These are phyloP conservation scores for Trichacis sp. DNA, from an alignment of 2,888 invertebrate species.

Conservation along the genomic window DNA sequence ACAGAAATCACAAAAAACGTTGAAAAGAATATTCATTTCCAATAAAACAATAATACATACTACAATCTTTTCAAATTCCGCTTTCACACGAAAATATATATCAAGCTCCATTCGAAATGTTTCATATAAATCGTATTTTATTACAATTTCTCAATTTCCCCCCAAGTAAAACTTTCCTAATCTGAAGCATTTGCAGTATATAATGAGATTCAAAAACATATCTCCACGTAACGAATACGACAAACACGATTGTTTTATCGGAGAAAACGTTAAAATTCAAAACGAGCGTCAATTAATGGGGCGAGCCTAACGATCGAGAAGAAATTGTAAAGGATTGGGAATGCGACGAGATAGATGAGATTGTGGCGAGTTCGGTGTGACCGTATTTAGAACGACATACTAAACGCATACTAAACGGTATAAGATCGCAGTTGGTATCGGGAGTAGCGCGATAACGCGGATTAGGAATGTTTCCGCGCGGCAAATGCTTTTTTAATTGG, in stretches of 20 bases:
- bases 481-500: neutral
- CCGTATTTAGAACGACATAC: constrained; percentile 16
- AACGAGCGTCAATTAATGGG: neutral
- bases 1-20: too few species aligned
- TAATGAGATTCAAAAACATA: too few species aligned
- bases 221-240: neutral
- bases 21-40: too few species aligned
- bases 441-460: constrained; percentile 14
- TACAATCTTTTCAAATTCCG: too few species aligned
- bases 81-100: too few species aligned
- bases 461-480: constrained; percentile 16
- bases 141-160: too few species aligned
- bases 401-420: constrained; percentile 5
- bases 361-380: constrained; percentile 17
- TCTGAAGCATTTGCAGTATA: too few species aligned
- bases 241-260: neutral
- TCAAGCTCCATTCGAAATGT: too few species aligned
- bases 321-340: neutral
- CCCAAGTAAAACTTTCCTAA: too few species aligned
- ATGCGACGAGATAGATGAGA: constrained; percentile 19
- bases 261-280: neutral
- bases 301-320: neutral
- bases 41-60: too few species aligned
- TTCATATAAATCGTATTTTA: too few species aligned
- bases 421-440: constrained; percentile 4